phyloP scores from a whole-genome alignment of 2,888 invertebrate species.

The Ferrisia virgata region DNA sequence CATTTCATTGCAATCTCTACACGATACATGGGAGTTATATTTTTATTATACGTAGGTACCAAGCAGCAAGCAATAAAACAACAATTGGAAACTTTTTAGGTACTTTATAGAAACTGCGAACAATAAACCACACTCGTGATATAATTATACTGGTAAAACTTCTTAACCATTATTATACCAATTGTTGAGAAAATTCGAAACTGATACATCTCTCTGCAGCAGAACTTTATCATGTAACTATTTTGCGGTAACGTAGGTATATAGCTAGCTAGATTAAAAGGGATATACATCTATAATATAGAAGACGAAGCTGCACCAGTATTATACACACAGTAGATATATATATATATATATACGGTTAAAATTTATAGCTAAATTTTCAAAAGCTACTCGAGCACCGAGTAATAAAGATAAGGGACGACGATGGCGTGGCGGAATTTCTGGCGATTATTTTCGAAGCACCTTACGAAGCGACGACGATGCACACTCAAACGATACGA shows the following conservation, averaged over 20 bases:
- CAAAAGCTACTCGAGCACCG: not conserved
- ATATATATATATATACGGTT: not conserved
- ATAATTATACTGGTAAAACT: not conserved
- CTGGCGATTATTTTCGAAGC: constrained; percentile 24
- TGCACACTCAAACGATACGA: too few relatives aligned
- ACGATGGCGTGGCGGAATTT: not conserved
- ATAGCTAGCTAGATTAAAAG: too few relatives aligned
- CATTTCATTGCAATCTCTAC: too few relatives aligned
- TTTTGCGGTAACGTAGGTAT: not conserved
- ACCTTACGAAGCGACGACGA: not conserved
- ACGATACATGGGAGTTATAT: not conserved
- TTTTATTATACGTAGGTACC: not conserved
- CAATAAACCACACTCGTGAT: not conserved
- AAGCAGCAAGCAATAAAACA: too few relatives aligned
- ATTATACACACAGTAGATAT: not conserved
- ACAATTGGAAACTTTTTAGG: not conserved
- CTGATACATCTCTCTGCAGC: not conserved
- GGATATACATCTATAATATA: not conserved
- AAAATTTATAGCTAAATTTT: not conserved
- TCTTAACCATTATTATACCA: not conserved
- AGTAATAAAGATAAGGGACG: not conserved
- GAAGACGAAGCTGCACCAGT: not conserved
- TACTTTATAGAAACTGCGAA: not conserved
- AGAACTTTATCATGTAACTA: not conserved
- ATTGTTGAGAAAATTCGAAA: not conserved